Percentiles rank a stretch among this genome's conserved stretches.
Evolutionary conservation across 2,888 invertebrate genomes (phyloP).

Genomic region (Pachliopta kotzebuea): DNA sequence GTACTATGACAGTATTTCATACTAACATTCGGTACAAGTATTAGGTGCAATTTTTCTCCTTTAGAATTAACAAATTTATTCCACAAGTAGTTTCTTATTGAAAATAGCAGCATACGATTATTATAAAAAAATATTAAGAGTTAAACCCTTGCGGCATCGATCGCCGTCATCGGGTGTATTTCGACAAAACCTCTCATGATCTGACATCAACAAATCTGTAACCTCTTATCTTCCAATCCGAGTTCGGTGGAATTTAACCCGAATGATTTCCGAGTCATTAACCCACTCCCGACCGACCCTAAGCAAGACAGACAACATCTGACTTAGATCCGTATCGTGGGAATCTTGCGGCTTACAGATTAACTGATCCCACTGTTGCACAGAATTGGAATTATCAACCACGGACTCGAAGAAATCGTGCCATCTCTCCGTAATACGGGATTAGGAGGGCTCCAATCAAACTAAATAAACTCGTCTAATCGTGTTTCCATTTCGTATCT

Average conservation of each 20-base stretch:
- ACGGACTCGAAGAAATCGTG: slow-evolving; percentile 75
- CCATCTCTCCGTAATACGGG: slow-evolving; percentile 72
- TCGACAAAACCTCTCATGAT: slow-evolving; percentile 37
- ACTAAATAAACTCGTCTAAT: slow-evolving; percentile 77
- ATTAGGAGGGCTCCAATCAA: slow-evolving; percentile 74
- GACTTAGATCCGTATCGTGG: slow-evolving; percentile 75
- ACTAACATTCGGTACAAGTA: background rate
- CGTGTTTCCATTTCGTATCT: slow-evolving; percentile 74
- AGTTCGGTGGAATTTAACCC: slow-evolving; percentile 71
- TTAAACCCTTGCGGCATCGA: background rate
- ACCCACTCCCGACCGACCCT: slow-evolving; percentile 69
- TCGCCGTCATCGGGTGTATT: slow-evolving; percentile 20
- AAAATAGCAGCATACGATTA: background rate
- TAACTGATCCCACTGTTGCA: slow-evolving; percentile 65
- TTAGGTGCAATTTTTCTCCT: background rate
- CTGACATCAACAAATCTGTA: slow-evolving; percentile 74
- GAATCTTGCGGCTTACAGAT: slow-evolving; percentile 70
- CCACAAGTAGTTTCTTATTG: background rate
- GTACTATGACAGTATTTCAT: background rate
- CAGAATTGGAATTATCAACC: slow-evolving; percentile 74
- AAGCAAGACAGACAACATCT: slow-evolving; percentile 79
- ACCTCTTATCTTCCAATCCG: slow-evolving; percentile 76
- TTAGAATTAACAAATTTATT: background rate
- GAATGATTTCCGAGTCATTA: slow-evolving; percentile 80
- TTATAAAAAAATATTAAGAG: background rate